Evolutionary conservation across 2,888 invertebrate genomes (phyloP).

Genomic region (Dicycla oo): DNA sequence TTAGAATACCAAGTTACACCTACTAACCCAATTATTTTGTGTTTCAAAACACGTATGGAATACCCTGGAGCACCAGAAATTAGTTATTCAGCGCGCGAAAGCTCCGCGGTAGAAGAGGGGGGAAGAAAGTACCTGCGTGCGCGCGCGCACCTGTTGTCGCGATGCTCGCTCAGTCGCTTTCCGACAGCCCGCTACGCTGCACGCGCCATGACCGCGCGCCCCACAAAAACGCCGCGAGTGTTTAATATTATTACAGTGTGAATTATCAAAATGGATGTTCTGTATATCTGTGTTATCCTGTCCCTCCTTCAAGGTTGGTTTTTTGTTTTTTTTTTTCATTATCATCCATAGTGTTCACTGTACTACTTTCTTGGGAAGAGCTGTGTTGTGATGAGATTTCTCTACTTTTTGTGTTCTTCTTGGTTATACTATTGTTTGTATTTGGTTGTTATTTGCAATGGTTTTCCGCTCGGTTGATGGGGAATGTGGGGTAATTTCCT

Average conservation of each 20-base stretch:
- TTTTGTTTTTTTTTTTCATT: conserved; percentile 1
- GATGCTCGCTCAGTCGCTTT: conserved; percentile 74
- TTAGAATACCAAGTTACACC: conserved; percentile 60
- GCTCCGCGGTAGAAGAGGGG: conserved; percentile 65
- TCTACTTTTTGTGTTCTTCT: conserved; percentile 45
- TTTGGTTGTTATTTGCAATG: conserved; percentile 57
- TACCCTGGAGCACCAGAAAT: conserved; percentile 78
- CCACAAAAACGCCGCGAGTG: conserved; percentile 81
- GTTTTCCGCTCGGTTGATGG: conserved; percentile 59
- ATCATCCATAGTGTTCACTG: conserved; percentile 26
- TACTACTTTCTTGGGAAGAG: conserved; percentile 54
- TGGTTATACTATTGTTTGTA: conserved; percentile 70
- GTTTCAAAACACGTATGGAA: conserved; percentile 68
- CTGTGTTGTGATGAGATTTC: conserved; percentile 47
- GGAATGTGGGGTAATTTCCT: conserved; percentile 66
- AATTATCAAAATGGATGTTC: conserved; percentile 82
- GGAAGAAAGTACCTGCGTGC: conserved; percentile 70
- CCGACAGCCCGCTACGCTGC: conserved; percentile 67
- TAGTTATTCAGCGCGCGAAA: conserved; percentile 84
- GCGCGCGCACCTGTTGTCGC: conserved; percentile 77
- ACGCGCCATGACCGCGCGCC: conserved; percentile 79
- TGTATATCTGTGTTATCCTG: conserved; percentile 74
- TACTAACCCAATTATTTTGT: conserved; percentile 70
- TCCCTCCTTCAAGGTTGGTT: conserved; percentile 77
- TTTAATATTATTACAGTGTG: conserved; percentile 74